phyloP scores from a whole-genome alignment of 1,140 invertebrate genomes.

The Drusus annulatus region DNA sequence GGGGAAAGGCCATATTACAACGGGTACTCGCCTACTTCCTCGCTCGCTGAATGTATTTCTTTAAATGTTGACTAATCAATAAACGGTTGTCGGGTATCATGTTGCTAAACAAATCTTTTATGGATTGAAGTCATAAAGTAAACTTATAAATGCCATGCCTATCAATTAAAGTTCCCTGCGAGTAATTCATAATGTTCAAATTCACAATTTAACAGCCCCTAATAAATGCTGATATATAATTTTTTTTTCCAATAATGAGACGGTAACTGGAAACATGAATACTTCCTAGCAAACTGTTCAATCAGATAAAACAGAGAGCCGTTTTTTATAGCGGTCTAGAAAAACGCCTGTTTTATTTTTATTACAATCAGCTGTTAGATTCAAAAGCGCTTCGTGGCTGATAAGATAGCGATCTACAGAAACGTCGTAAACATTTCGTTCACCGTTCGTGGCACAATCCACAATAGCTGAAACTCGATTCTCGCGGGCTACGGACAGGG shows the following conservation, averaged over 20 bases:
- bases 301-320: slow-evolving; percentile 18
- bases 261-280: slow-evolving; percentile 29
- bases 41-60: no score
- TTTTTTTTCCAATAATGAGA: slow-evolving; percentile 16
- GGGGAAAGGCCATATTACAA: no score
- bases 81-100: no score
- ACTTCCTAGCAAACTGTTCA: slow-evolving; percentile 35
- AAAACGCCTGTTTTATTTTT: slow-evolving; percentile 21
- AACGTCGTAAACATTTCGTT: slow-evolving; percentile 43
- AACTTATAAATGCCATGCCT: no score
- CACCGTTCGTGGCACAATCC: slow-evolving; percentile 23
- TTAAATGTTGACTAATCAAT: no score
- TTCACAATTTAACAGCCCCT: background rate
- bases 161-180: no score
- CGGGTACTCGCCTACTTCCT: no score
- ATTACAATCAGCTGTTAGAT: slow-evolving; percentile 34
- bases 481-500: slow-evolving; percentile 19
- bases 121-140: no score
- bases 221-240: slow-evolving; percentile 1
- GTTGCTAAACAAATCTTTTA: no score
- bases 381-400: slow-evolving; percentile 8
- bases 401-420: slow-evolving; percentile 46
- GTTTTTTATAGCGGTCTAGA: background rate
- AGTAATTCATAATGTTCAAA: no score
- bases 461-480: background rate